Conservation (phyloP, 2,113 vertebrate species). For the Ctenomys sociabilis region DNA sequence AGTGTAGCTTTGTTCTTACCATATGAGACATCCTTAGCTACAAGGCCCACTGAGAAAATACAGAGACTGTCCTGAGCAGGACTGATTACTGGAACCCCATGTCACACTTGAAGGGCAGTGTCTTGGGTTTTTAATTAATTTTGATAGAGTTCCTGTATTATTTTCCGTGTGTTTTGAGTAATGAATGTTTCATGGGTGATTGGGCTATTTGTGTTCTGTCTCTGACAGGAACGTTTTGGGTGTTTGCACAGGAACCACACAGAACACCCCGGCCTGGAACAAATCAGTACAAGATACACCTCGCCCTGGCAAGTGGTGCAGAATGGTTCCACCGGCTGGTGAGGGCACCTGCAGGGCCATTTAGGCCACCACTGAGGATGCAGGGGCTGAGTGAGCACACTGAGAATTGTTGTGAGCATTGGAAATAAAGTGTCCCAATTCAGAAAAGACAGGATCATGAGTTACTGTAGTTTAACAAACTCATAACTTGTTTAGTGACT, state of each 20-base stretch:
- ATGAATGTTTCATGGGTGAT: not conserved
- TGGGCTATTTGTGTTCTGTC: not conserved
- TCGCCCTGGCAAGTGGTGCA: not conserved
- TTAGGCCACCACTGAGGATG: fast-evolving
- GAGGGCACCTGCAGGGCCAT: fast-evolving
- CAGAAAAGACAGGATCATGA: not conserved
- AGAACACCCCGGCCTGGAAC: not conserved
- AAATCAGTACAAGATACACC: not conserved
- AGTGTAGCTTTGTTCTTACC: not conserved
- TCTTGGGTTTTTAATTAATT: not conserved
- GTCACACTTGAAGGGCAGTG: not conserved
- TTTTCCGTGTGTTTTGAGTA: conserved; percentile 43
- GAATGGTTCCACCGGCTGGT: not conserved
- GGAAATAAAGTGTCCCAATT: conserved; percentile 11
- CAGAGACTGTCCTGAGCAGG: not conserved
- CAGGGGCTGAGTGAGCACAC: fast-evolving
- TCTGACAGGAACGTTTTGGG: not conserved
- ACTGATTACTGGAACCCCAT: not conserved
- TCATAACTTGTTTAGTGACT: conserved; percentile 9
- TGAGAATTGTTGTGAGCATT: not conserved
- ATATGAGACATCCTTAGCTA: not conserved
- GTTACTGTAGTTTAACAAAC: not conserved
- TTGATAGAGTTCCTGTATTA: conserved; percentile 7
- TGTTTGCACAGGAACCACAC: not conserved
- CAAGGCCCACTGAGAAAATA: conserved; percentile 47